These are phyloP conservation scores for Pseudomyrmex sp. DNA, from an alignment of 1,140 invertebrate species.

Conservation along the genomic window DNA sequence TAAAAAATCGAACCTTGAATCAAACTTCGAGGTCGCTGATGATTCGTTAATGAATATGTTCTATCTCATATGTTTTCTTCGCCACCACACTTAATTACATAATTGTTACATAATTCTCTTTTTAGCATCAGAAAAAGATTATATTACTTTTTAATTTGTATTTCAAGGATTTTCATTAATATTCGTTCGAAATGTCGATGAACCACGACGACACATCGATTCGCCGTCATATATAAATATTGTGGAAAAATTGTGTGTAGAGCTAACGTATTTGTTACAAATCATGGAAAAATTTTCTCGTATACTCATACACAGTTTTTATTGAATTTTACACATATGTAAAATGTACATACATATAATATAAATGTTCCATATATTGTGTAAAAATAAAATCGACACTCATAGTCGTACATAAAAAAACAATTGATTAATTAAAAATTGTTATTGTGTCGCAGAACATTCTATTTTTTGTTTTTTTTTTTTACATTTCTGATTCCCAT, in stretches of 20 bases:
- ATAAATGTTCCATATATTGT: too few species aligned
- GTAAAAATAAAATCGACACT: too few species aligned
- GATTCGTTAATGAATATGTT: neutral
- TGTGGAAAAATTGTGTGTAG: slow-evolving; percentile 6
- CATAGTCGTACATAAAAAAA: too few species aligned
- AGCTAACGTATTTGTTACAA: neutral
- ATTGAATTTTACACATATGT: too few species aligned
- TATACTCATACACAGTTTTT: too few species aligned
- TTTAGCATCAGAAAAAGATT: slow-evolving; percentile 10
- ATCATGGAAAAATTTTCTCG: too few species aligned
- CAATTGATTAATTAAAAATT: too few species aligned
- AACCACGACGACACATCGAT: slow-evolving; percentile 11
- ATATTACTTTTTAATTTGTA: slow-evolving; percentile 7
- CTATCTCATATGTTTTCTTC: slow-evolving; percentile 3
- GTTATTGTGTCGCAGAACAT: too few species aligned
- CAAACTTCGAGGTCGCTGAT: slow-evolving; percentile 4
- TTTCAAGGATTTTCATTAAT: neutral
- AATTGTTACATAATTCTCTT: slow-evolving; percentile 29
- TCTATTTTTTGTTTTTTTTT: too few species aligned
- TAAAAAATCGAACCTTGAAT: slow-evolving; percentile 36
- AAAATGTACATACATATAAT: too few species aligned
- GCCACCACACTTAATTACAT: too few species aligned
- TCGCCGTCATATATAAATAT: neutral
- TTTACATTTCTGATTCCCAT: too few species aligned
- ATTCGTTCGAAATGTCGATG: slow-evolving; percentile 29